These are phyloP conservation scores for Hemicentrotus pulcherrimus DNA, from an alignment of 35 echinoderm and acorn worm species.

Conservation along the genomic window DNA sequence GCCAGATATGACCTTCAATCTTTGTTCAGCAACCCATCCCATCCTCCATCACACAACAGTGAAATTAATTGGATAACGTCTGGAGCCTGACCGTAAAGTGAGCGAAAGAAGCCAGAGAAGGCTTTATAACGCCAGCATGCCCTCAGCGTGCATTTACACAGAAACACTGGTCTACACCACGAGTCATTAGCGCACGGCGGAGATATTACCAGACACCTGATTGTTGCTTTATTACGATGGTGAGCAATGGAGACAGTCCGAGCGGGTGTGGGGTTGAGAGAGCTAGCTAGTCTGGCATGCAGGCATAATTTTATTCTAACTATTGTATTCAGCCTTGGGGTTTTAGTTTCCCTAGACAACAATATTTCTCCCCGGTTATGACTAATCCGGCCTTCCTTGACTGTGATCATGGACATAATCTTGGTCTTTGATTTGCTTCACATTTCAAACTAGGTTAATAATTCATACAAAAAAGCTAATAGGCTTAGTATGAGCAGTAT, in stretches of 20 bases:
- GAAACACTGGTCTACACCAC: background rate
- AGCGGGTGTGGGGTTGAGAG: background rate
- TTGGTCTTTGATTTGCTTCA: background rate
- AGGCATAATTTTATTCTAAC: background rate
- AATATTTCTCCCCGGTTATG: background rate
- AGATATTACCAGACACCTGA: background rate
- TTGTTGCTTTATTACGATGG: background rate
- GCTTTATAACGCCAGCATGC: background rate
- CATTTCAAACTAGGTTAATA: background rate
- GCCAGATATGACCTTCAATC: conserved; percentile 4
- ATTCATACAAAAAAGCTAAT: background rate
- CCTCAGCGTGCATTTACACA: background rate
- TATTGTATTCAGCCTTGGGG: background rate
- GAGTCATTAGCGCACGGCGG: background rate
- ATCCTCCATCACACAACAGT: background rate
- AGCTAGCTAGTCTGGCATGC: background rate
- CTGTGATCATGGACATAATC: background rate
- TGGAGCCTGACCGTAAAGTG: background rate
- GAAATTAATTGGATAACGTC: conserved; percentile 19
- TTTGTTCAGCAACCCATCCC: background rate
- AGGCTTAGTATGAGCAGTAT: background rate
- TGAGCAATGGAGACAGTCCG: background rate
- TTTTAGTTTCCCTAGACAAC: background rate
- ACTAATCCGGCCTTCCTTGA: background rate
- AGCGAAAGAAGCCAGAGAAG: background rate